Percentiles rank a stretch among this genome's conserved stretches.
Evolutionary conservation across 2,888 invertebrate species (phyloP).

Genomic region (Zaprionus obscuricornis): DNA sequence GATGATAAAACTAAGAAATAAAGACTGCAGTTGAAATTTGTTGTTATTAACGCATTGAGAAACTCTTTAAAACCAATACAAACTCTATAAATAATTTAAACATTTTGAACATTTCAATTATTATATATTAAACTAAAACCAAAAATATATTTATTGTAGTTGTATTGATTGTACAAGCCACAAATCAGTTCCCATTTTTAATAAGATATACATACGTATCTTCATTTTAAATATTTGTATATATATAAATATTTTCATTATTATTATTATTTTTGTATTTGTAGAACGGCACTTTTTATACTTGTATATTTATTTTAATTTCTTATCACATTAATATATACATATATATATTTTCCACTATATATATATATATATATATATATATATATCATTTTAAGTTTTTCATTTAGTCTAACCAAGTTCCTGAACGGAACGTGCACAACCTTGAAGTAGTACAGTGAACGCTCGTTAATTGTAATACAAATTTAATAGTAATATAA

Average conservation of each 20-base stretch:
- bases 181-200: constrained; percentile 18
- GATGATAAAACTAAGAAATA: constrained; percentile 68
- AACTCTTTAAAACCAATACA: constrained; percentile 29
- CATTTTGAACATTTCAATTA: constrained; percentile 14
- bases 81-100: constrained; percentile 39
- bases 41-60: constrained; percentile 52
- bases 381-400: constrained; percentile 1
- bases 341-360: neutral
- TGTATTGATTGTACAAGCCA: constrained; percentile 49
- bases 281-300: constrained; percentile 71
- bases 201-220: constrained; percentile 13
- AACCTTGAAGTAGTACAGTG: too few species aligned
- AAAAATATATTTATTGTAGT: constrained; percentile 53
- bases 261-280: constrained; percentile 58
- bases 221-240: constrained; percentile 19
- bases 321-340: neutral
- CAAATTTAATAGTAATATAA: constrained; percentile 4
- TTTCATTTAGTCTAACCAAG: constrained; percentile 43
- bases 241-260: constrained; percentile 20
- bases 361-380: constrained; percentile 15
- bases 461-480: too few species aligned
- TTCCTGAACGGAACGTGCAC: constrained; percentile 41
- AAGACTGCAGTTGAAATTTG: constrained; percentile 73
- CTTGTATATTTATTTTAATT: constrained; percentile 3
- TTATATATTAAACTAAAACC: constrained; percentile 51